Percentiles rank a stretch among this genome's conserved stretches.
phyloP scores from a whole-genome alignment of 2,888 invertebrate genomes.

The Baccha elongata region DNA sequence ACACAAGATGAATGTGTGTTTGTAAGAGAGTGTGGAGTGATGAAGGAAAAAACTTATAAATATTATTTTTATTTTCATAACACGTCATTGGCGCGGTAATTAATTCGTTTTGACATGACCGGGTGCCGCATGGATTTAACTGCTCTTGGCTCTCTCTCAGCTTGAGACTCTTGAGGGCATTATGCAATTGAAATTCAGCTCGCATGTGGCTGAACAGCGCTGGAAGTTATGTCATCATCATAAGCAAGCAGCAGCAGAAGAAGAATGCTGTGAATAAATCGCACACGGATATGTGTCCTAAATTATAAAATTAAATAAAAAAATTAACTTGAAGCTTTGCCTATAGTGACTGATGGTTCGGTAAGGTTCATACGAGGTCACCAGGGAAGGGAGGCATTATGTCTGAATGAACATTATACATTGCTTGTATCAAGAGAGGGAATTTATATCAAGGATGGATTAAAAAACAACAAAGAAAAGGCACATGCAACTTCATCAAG shows the following conservation, averaged over 20 bases:
- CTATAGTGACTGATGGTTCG: constrained; percentile 15
- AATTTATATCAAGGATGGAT: constrained; percentile 14
- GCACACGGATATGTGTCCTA: constrained; percentile 46
- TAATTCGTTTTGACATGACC: constrained; percentile 70
- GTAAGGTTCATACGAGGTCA: constrained; percentile 33
- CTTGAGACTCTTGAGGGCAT: constrained; percentile 39
- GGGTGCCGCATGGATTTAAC: constrained; percentile 50
- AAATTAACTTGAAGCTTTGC: constrained; percentile 30
- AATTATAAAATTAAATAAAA: constrained; percentile 24
- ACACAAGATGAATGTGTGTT: constrained; percentile 1
- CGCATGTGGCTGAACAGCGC: constrained; percentile 26
- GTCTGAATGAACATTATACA: background rate
- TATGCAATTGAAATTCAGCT: constrained; percentile 58
- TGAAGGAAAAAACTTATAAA: constrained; percentile 21
- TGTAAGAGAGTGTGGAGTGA: background rate
- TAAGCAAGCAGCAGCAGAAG: constrained; percentile 12
- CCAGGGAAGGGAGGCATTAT: constrained; percentile 12
- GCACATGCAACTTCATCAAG: constrained; percentile 3
- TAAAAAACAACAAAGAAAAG: constrained; percentile 4
- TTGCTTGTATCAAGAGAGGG: constrained; percentile 10
- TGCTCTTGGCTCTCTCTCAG: constrained; percentile 14
- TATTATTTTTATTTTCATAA: constrained; percentile 61
- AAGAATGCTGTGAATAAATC: constrained; percentile 45
- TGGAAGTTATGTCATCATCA: constrained; percentile 51
- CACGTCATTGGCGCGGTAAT: constrained; percentile 66